These are phyloP conservation scores for Lepus townsendii DNA, from an alignment of 2,797 vertebrate species.

Conservation along the genomic window DNA sequence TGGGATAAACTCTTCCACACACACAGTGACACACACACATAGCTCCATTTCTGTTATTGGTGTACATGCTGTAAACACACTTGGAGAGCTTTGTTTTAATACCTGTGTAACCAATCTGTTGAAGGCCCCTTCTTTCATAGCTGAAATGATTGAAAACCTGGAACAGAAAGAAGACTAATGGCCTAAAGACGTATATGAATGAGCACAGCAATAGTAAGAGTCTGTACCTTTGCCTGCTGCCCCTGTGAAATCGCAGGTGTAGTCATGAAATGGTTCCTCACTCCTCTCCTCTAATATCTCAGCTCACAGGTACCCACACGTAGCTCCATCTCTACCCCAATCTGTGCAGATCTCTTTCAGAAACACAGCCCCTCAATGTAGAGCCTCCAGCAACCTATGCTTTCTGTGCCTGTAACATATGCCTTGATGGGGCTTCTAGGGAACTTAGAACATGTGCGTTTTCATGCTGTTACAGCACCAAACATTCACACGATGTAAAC, in stretches of 20 bases:
- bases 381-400: background rate
- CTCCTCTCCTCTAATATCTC: background rate
- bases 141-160: conserved; percentile 43
- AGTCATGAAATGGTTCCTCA: background rate
- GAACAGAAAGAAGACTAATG: conserved; percentile 1
- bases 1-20: background rate
- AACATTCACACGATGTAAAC: background rate
- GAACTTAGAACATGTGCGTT: conserved; percentile 10
- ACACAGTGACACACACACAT: background rate
- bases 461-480: background rate
- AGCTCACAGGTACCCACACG: conserved; percentile 8
- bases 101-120: background rate
- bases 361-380: conserved; percentile 23
- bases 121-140: background rate
- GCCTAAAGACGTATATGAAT: background rate
- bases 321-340: background rate
- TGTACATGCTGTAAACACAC: conserved; percentile 3
- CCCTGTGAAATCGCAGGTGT: background rate
- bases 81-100: background rate
- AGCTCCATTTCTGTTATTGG: too few species aligned
- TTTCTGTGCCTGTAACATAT: conserved; percentile 36
- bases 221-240: background rate
- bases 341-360: conserved; percentile 44
- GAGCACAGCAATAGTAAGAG: background rate
- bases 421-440: conserved; percentile 37